Evolutionary conservation across 2,797 vertebrate species (phyloP).

Genomic region (Fundulus diaphanus): DNA sequence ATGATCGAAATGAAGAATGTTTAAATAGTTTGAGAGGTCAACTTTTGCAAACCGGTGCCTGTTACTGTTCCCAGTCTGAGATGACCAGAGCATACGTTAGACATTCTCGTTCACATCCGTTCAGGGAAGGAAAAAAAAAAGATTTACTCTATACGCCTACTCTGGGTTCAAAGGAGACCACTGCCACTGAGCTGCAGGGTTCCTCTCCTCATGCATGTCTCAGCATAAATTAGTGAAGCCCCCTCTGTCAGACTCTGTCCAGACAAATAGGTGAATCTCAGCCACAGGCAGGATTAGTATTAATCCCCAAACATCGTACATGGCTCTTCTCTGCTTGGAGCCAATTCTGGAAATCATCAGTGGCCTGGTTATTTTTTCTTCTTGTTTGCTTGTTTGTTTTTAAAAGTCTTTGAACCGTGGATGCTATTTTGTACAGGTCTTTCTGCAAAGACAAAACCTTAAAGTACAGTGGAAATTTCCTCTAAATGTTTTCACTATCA

Average conservation of each 20-base stretch:
- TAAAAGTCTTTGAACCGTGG: constrained; percentile 33
- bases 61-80: neutral
- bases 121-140: constrained; percentile 23
- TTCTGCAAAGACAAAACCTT: neutral
- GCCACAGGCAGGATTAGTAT: constrained; percentile 74
- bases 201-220: constrained; percentile 70
- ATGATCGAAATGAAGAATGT: neutral
- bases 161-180: constrained; percentile 45
- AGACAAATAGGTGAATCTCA: constrained; percentile 79
- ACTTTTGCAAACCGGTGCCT: neutral
- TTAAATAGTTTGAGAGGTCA: neutral
- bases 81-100: neutral
- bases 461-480: constrained; percentile 7
- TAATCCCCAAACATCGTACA: constrained; percentile 70
- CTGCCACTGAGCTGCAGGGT: constrained; percentile 55
- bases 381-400: constrained; percentile 9
- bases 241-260: constrained; percentile 72
- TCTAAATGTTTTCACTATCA: constrained; percentile 5
- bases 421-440: constrained; percentile 14
- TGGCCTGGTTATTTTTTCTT: constrained; percentile 53
- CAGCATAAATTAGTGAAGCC: constrained; percentile 77
- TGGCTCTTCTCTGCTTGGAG: constrained; percentile 59
- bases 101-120: constrained; percentile 26
- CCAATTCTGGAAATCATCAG: constrained; percentile 58
- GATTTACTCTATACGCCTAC: constrained; percentile 55